These are phyloP conservation scores for Cydia fagiglandana DNA, from an alignment of 1,140 invertebrate species.

Conservation along the genomic window DNA sequence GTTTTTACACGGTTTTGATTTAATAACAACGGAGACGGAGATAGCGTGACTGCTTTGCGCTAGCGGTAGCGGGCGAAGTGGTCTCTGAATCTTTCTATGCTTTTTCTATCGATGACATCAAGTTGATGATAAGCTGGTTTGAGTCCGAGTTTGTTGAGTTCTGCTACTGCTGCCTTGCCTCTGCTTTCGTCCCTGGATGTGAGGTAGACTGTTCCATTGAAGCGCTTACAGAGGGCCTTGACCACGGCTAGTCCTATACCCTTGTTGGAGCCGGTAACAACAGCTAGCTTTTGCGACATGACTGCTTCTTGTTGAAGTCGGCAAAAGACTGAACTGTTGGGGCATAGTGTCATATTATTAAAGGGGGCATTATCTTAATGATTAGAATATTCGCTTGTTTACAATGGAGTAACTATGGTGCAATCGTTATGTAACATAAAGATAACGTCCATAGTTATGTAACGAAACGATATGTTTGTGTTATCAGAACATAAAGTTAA, in stretches of 20 bases:
- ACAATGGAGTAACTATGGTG: neutral
- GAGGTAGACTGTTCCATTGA: conserved; percentile 80
- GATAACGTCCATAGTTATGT: neutral
- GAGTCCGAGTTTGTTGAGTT: conserved; percentile 69
- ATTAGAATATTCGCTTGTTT: neutral
- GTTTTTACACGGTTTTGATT: no score
- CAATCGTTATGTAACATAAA: neutral
- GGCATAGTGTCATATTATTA: neutral
- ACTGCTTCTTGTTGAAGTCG: neutral
- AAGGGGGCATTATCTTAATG: neutral
- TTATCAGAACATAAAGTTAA: neutral
- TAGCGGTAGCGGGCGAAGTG: no score
- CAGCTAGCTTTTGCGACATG: conserved; percentile 51
- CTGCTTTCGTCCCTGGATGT: conserved; percentile 79
- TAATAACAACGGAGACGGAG: no score
- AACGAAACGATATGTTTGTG: neutral
- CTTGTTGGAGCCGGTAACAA: conserved; percentile 85
- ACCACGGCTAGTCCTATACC: conserved; percentile 85
- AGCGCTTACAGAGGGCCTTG: conserved; percentile 79
- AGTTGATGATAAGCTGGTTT: conserved; percentile 82
- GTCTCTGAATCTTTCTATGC: conserved; percentile 77
- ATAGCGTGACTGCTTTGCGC: no score
- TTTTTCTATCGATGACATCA: conserved; percentile 81
- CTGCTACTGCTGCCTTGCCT: conserved; percentile 77
- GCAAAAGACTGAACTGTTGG: neutral